Conservation (phyloP, 1,140 invertebrate genomes). For the Drosophila nebulosa region DNA sequence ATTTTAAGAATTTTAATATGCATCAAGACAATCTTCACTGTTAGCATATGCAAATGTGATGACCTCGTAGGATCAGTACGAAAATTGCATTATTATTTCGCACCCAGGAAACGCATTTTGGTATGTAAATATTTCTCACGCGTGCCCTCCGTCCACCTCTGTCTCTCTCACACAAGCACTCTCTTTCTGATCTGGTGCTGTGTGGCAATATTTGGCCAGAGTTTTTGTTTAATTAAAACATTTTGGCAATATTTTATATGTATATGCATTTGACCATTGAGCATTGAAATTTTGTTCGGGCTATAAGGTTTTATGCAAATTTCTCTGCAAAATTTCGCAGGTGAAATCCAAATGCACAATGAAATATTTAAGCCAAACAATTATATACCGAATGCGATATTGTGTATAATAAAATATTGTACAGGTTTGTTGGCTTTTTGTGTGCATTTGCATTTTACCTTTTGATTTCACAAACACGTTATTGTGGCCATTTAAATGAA, state of each 20-base stretch:
- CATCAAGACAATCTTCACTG: slow-evolving; percentile 33
- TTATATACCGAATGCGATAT: slow-evolving; percentile 30
- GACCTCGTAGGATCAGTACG: slow-evolving; percentile 26
- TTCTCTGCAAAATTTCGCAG: slow-evolving; percentile 22
- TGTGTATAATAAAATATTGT: slow-evolving; percentile 18
- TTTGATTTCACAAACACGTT: neutral
- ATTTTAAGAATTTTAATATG: too few relatives aligned
- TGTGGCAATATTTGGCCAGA: slow-evolving; percentile 59
- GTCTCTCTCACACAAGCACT: slow-evolving; percentile 3
- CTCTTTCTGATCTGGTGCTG: slow-evolving; percentile 4
- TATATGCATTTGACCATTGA: neutral
- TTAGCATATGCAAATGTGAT: slow-evolving; percentile 59
- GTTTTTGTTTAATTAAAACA: slow-evolving; percentile 75
- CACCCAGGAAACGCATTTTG: slow-evolving; percentile 55
- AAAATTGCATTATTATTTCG: slow-evolving; percentile 71
- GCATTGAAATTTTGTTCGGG: neutral
- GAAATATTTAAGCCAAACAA: slow-evolving; percentile 66
- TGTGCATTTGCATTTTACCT: neutral
- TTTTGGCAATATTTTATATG: slow-evolving; percentile 65
- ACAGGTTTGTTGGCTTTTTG: slow-evolving; percentile 2
- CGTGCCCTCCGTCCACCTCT: neutral
- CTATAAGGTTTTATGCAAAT: slow-evolving; percentile 48
- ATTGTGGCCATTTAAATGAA: slow-evolving; percentile 6
- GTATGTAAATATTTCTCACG: slow-evolving; percentile 63
- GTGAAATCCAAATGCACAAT: slow-evolving; percentile 47